These are phyloP conservation scores for Falco cherrug DNA, from an alignment of 2,797 vertebrate genomes.

Conservation along the genomic window DNA sequence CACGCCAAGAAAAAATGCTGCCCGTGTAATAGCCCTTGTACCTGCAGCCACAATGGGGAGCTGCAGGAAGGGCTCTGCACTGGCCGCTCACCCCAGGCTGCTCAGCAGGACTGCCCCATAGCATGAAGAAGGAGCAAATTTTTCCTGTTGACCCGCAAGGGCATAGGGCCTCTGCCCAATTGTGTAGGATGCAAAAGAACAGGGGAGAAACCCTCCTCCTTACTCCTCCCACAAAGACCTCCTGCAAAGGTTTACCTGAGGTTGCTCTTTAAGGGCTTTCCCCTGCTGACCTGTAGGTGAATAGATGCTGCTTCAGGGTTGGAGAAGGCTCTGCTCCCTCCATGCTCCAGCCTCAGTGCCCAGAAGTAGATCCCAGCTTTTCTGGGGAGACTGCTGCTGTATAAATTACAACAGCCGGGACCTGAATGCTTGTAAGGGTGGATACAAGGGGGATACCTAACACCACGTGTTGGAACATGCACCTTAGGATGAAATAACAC, in stretches of 20 bases:
- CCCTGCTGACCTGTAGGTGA: background rate
- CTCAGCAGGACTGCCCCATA: background rate
- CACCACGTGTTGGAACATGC: accelerated
- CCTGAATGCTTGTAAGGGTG: background rate
- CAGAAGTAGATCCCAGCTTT: background rate
- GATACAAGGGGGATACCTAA: background rate
- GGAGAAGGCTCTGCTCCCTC: background rate
- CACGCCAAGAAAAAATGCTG: background rate
- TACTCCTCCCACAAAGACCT: background rate
- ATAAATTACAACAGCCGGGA: background rate
- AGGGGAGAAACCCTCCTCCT: background rate
- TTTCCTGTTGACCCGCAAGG: background rate
- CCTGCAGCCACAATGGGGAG: background rate
- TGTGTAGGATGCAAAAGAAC: background rate
- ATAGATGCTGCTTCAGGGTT: background rate
- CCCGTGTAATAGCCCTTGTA: background rate
- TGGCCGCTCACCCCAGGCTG: background rate
- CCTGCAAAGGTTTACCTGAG: background rate
- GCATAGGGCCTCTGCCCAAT: accelerated
- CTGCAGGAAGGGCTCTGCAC: background rate
- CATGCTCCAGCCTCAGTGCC: background rate
- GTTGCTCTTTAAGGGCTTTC: background rate
- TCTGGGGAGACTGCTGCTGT: background rate
- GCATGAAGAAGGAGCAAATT: background rate
- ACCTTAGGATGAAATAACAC: background rate